Evolutionary conservation across 2,888 invertebrate species (phyloP), one percentile per base, ranked within the genome.

Genomic region (Cancer borealis): DNA sequence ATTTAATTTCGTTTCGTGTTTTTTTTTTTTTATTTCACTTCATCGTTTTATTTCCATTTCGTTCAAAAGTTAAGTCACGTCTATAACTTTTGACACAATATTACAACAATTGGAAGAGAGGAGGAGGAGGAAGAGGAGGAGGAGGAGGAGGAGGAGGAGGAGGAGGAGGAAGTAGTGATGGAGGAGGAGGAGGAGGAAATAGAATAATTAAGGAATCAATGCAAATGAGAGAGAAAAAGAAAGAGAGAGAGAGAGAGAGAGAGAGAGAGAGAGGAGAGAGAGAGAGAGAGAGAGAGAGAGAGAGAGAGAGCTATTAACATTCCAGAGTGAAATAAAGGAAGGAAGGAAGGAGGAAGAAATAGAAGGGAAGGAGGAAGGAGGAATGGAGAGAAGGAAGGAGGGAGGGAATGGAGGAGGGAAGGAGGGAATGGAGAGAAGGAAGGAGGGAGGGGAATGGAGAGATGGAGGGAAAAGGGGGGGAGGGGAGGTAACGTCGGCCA

Each of bases 181-280:
- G 26, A n/a, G 87, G 30, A 30, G 21, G 39, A 26, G 46, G 12
- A 46, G 45, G 21, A 39, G 21, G 8, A 54, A 14, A 54, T 54
- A 54, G 54, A 54, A 54, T 54, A 54, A 54, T 54, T 54, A 54
- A 3, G 54, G 54, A 54, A 54, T 54, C 54, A 54, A 54, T 54
- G 54, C 54, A 54, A 54, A 54, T 54, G 54, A 54, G 54, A 54
- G 54, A 54, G 54, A 54, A 17, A 54, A 17, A 10, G 54, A 54
- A n/a, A 84, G n/a, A 39, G 84, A 84, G 84, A 84, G 84, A 84
- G 84, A 39, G 84, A 84, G 84, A 39, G 84, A 84, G 84, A 39
- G 84, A 84, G 84, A 84, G 84, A 84, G 84, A 39, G 84, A 84
- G 84, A 84, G 84, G 84, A 84, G 84, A 84, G 87, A 87, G 87